A percentile compares a stretch with the other conserved stretches of the same genome.
phyloP scores from a whole-genome alignment of 2,113 vertebrate species.

The Monopterus albus region DNA sequence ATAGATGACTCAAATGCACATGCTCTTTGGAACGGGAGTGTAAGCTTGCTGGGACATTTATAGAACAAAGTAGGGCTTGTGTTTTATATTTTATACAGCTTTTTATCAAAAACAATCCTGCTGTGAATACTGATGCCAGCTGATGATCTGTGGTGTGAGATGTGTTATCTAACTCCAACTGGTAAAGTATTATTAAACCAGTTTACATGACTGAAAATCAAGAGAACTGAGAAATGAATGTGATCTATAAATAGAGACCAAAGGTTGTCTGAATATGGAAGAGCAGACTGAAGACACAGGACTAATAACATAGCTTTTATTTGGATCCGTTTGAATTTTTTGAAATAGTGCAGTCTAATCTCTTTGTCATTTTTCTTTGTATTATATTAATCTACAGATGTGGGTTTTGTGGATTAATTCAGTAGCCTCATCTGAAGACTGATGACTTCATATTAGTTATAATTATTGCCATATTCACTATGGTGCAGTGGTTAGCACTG shows the following conservation, averaged over 20 bases:
- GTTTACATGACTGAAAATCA: slow-evolving; percentile 46
- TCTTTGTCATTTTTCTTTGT: neutral
- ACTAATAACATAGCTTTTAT: neutral
- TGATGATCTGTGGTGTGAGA: slow-evolving; percentile 17
- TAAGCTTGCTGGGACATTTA: slow-evolving; percentile 17
- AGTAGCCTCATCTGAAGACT: neutral
- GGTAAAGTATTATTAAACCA: slow-evolving; percentile 24
- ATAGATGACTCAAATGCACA: slow-evolving; percentile 30
- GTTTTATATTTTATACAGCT: slow-evolving; percentile 8
- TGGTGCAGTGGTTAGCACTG: too few species aligned
- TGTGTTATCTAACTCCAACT: slow-evolving; percentile 23
- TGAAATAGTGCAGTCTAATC: neutral
- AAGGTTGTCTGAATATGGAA: slow-evolving; percentile 17
- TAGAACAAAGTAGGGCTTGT: slow-evolving; percentile 1
- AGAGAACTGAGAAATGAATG: slow-evolving; percentile 15
- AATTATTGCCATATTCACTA: too few species aligned
- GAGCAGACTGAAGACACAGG: neutral
- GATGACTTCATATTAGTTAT: too few species aligned
- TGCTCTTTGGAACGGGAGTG: slow-evolving; percentile 8
- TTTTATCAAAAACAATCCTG: slow-evolving; percentile 17
- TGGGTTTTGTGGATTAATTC: neutral
- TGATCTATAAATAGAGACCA: slow-evolving; percentile 46
- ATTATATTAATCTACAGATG: neutral
- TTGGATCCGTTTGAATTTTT: neutral
- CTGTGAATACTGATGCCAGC: neutral